phyloP scores from a whole-genome alignment of 30 jellyfish, hydroid and myxozoan species.

The Euphysa ruthae region DNA sequence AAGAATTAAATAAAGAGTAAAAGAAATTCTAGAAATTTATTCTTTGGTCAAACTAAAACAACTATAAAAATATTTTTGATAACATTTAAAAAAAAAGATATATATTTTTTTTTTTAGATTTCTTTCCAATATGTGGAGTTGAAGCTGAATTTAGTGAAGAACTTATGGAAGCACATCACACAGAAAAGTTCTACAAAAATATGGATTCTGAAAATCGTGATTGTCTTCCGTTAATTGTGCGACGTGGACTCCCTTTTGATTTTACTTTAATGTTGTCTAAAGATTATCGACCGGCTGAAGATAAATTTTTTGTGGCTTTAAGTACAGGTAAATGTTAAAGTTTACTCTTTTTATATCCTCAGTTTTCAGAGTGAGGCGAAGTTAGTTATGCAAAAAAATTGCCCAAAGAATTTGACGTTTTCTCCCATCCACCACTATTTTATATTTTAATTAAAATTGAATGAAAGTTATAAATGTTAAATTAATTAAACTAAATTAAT shows the following conservation, averaged over 20 bases:
- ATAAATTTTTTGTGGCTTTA: slow-evolving; percentile 43
- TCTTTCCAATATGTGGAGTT: slow-evolving; percentile 41
- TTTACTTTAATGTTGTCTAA: slow-evolving; percentile 54
- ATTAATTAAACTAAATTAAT: no score
- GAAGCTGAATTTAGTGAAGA: slow-evolving; percentile 37
- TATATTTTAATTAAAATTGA: no score
- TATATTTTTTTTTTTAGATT: slow-evolving; percentile 22
- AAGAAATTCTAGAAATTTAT: no score
- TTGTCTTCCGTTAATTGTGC: slow-evolving; percentile 45
- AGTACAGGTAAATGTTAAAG: slow-evolving; percentile 59
- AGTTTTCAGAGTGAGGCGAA: no score
- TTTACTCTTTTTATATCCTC: no score
- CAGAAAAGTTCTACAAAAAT: slow-evolving; percentile 38
- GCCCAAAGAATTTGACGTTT: no score
- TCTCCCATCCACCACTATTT: no score
- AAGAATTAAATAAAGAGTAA: no score
- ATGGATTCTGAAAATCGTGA: slow-evolving; percentile 10
- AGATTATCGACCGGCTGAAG: slow-evolving; percentile 37
- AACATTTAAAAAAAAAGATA: neutral
- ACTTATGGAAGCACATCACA: slow-evolving; percentile 51
- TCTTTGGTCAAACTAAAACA: no score
- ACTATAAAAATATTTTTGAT: no score
- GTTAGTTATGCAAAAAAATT: no score
- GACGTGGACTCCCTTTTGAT: slow-evolving; percentile 72
- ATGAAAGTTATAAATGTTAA: no score